Evolutionary conservation across 1,140 invertebrate genomes (phyloP).

Genomic region (Sitodiplosis mosellana): DNA sequence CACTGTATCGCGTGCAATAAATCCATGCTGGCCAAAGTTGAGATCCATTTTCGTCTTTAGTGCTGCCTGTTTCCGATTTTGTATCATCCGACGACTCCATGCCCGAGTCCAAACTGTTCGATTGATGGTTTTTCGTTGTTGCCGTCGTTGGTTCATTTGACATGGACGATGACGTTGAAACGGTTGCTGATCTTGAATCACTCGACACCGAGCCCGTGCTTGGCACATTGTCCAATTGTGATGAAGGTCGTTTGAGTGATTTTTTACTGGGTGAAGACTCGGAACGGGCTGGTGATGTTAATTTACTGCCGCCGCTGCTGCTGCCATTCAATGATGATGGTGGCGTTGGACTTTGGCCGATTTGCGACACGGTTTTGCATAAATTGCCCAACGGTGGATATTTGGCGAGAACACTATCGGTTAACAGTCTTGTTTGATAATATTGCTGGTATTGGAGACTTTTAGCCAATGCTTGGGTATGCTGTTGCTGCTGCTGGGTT

Average conservation of each 20-base stretch:
- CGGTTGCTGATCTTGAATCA: constrained; percentile 15
- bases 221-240: not conserved
- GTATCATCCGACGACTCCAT: constrained; percentile 25
- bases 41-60: constrained; percentile 18
- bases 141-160: not conserved
- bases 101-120: constrained; percentile 19
- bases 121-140: constrained; percentile 12
- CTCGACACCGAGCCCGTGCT: constrained; percentile 7
- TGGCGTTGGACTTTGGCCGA: constrained; percentile 24
- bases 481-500: constrained; percentile 10
- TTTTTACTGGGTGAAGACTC: no score
- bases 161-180: constrained; percentile 15
- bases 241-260: not conserved
- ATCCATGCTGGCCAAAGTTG: constrained; percentile 86
- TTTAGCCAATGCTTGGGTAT: no score
- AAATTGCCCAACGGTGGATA: constrained; percentile 35
- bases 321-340: not conserved
- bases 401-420: constrained; percentile 2
- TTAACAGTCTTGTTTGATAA: constrained; percentile 5
- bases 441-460: constrained; percentile 10
- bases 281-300: no score
- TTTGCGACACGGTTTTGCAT: constrained; percentile 39
- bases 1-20: constrained; percentile 92
- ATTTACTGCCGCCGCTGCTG: no score
- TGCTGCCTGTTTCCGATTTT: constrained; percentile 22